These are phyloP conservation scores for Julus scandinavius DNA, from an alignment of 2,888 invertebrate genomes.

Conservation along the genomic window DNA sequence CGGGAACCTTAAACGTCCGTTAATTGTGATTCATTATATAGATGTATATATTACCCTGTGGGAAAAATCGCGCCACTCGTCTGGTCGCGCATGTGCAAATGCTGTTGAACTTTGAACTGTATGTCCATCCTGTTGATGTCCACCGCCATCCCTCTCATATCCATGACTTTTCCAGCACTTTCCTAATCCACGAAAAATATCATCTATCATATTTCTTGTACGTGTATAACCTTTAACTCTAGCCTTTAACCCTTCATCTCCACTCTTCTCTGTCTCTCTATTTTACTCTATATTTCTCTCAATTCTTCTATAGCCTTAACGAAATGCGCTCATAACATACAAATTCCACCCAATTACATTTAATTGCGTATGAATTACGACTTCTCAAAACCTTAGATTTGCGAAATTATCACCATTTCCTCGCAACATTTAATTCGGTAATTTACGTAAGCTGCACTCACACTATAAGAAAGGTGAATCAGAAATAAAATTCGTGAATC, in stretches of 20 bases:
- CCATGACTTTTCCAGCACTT: conserved; percentile 36
- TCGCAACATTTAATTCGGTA: neutral
- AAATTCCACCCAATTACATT: conserved; percentile 14
- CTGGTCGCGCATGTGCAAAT: conserved; percentile 29
- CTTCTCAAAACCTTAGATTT: neutral
- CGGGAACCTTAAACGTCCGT: conserved; percentile 46
- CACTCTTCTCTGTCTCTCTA: neutral
- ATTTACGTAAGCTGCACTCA: neutral
- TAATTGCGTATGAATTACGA: neutral
- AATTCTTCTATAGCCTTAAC: conserved; percentile 7
- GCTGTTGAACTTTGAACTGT: conserved; percentile 29
- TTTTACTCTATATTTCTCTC: neutral
- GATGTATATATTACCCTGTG: conserved; percentile 46
- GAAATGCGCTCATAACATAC: conserved; percentile 24
- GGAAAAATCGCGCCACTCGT: neutral
- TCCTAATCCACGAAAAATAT: conserved; percentile 22
- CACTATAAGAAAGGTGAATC: neutral
- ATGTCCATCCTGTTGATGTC: conserved; percentile 39
- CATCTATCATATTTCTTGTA: conserved; percentile 23
- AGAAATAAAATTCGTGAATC: conserved; percentile 7
- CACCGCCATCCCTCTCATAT: conserved; percentile 13
- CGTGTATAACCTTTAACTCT: neutral
- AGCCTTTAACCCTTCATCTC: conserved; percentile 10
- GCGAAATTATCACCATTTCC: neutral
- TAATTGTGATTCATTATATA: conserved; percentile 46